Conservation (phyloP, 1,140 invertebrate species). For the Microplitis mediator region DNA sequence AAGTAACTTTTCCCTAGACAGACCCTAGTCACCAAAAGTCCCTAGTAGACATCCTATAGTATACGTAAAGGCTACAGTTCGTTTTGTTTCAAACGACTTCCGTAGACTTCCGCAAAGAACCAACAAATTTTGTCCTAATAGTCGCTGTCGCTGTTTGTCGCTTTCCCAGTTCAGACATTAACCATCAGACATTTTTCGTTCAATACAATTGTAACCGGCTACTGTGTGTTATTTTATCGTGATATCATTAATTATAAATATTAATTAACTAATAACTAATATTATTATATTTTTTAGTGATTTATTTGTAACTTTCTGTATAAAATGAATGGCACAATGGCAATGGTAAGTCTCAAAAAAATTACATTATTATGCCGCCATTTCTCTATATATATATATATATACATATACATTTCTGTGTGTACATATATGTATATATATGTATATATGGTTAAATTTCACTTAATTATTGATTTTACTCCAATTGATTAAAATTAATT, state of each 20-base stretch:
- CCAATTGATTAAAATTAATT: too few relatives aligned
- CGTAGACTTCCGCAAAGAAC: too few relatives aligned
- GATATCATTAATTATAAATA: background rate
- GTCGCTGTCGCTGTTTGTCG: too few relatives aligned
- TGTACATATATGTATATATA: background rate
- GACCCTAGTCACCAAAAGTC: too few relatives aligned
- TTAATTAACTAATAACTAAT: background rate
- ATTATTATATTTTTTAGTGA: background rate
- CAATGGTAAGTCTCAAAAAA: constrained; percentile 46
- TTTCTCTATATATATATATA: background rate
- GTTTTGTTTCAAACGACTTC: too few relatives aligned
- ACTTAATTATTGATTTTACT: background rate
- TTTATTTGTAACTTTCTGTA: background rate
- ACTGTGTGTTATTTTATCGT: background rate
- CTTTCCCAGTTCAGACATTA: too few relatives aligned
- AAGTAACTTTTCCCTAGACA: too few relatives aligned
- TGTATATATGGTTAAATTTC: background rate
- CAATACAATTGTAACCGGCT: background rate
- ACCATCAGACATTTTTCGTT: background rate
- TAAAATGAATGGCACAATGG: constrained; percentile 54
- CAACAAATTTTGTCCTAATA: too few relatives aligned
- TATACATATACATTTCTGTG: background rate
- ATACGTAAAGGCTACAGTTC: too few relatives aligned
- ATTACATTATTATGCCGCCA: background rate
- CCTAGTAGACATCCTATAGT: too few relatives aligned